These are phyloP conservation scores for Watsonalla cultraria DNA, from an alignment of 2,888 invertebrate species.

Conservation along the genomic window DNA sequence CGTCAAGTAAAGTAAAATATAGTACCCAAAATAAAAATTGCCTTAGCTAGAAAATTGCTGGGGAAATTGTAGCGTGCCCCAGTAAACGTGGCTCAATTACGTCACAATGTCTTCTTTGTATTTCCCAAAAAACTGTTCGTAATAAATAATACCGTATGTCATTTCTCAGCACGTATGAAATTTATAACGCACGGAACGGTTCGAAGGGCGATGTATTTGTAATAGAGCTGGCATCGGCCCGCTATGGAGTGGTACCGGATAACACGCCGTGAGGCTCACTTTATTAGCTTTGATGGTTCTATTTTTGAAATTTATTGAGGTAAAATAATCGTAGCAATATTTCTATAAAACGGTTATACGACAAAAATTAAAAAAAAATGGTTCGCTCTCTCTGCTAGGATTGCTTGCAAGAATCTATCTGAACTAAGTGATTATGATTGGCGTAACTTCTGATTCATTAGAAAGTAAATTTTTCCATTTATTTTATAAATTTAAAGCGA, in stretches of 20 bases:
- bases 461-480: no score
- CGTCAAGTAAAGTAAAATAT: slow-evolving; percentile 10
- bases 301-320: background rate
- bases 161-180: slow-evolving; percentile 79
- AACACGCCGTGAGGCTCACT: background rate
- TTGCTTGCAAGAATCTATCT: no score
- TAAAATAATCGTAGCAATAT: no score
- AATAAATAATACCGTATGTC: slow-evolving; percentile 78
- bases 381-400: no score
- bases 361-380: no score
- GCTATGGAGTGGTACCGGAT: slow-evolving; percentile 17
- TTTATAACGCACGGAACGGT: slow-evolving; percentile 73
- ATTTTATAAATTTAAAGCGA: no score
- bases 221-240: slow-evolving; percentile 56
- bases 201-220: slow-evolving; percentile 76
- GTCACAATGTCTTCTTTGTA: slow-evolving; percentile 73
- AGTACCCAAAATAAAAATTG: slow-evolving; percentile 17
- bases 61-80: slow-evolving; percentile 52
- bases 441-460: no score
- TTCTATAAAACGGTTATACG: no score
- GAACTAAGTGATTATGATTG: no score
- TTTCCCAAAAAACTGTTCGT: slow-evolving; percentile 62
- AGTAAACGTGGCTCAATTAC: slow-evolving; percentile 70
- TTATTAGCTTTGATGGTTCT: background rate
- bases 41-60: slow-evolving; percentile 36